Base-by-base conservation (phyloP, 2,797 vertebrate genomes). In the Labeo calbasu region DNA sequence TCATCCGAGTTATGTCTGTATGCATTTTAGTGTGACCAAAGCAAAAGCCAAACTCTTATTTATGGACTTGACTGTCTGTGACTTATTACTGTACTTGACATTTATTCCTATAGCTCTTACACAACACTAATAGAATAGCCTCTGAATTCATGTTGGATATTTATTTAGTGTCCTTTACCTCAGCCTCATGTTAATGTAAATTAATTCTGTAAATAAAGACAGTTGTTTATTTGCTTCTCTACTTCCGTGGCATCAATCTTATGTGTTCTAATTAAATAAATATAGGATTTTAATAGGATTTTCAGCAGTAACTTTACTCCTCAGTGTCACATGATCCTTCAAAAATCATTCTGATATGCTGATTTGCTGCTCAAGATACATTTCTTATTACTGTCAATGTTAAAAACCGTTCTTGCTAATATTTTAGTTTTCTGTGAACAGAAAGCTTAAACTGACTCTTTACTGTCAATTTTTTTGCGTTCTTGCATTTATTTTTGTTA, bases 131-230 rank as follows among this genome's bases (percentile, higher is more conserved):
- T 79, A 48, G 14, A 81, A 65, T 86, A 77, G 46, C 81, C 65
- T 82, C 50, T 61, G 19, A 79, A 53, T 59, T 55, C 28, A 61
- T 70, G 25, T 17, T 82, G 25, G 23, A 51, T 86, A 79, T 84
- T 86, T 77, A 72, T 77, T 83, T 57, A 77, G 40, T 6, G 43
- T 55, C 48, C 19, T 66, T 79, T 55, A 84, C 70, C 43, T 77
- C 40, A 36, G 79, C 71, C 71, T 23, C 80, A 59, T 73, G 83
- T 84, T 84, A 82, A 83, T 86, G 79, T 88, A 81, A 84, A 87
- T 88, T 66, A 81, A 86, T 85, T 82, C 43, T 87, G 86, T 90
- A 91, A 90, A 90, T 91, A 91, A 89, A 88, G 79, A 84, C 55
- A 12, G 85, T n/a, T 84, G 48, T 71, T 77, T 81, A 76, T 77